A percentile compares a stretch with the other conserved stretches of the same genome.
Conservation (phyloP, 2,888 invertebrate genomes). For the Chamaedrilus cognettii region DNA sequence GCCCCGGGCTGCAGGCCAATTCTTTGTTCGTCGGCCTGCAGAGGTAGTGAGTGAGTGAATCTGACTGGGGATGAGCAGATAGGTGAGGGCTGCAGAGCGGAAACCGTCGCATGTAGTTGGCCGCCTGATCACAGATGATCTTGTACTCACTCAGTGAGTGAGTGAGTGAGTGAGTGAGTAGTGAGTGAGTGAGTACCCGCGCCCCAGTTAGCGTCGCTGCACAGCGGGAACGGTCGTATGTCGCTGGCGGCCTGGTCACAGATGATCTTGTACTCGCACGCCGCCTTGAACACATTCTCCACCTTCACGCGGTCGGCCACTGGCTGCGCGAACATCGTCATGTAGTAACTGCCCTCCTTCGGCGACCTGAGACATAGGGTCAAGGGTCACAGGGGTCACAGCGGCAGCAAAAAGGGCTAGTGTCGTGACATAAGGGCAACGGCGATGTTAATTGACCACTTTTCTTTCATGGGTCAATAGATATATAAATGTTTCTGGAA, state of each 20-base stretch:
- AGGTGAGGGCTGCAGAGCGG: constrained; percentile 59
- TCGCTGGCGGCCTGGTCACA: constrained; percentile 52
- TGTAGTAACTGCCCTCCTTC: constrained; percentile 53
- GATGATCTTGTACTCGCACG: constrained; percentile 58
- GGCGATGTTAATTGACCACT: too few species aligned
- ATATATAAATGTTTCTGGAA: too few species aligned
- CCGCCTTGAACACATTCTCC: constrained; percentile 59
- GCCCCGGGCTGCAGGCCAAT: too few species aligned
- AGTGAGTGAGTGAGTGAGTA: too few species aligned
- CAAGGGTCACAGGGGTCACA: too few species aligned
- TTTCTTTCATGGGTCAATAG: too few species aligned
- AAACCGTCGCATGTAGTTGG: constrained; percentile 51
- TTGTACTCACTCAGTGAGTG: constrained; percentile 59
- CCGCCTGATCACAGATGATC: constrained; percentile 53
- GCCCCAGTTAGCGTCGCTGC: constrained; percentile 60
- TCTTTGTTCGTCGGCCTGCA: too few species aligned
- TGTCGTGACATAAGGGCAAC: too few species aligned
- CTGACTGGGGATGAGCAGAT: constrained; percentile 48
- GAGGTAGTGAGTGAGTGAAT: too few species aligned
- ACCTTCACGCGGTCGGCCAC: constrained; percentile 51
- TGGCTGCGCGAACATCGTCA: constrained; percentile 58
- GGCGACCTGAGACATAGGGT: too few species aligned
- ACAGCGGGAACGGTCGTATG: constrained; percentile 53
- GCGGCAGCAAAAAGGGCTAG: too few species aligned
- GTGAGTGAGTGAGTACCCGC: too few species aligned